Evolutionary conservation across 30 jellyfish, hydroid and myxozoan genomes (phyloP).

Genomic region (Pelagia noctiluca): DNA sequence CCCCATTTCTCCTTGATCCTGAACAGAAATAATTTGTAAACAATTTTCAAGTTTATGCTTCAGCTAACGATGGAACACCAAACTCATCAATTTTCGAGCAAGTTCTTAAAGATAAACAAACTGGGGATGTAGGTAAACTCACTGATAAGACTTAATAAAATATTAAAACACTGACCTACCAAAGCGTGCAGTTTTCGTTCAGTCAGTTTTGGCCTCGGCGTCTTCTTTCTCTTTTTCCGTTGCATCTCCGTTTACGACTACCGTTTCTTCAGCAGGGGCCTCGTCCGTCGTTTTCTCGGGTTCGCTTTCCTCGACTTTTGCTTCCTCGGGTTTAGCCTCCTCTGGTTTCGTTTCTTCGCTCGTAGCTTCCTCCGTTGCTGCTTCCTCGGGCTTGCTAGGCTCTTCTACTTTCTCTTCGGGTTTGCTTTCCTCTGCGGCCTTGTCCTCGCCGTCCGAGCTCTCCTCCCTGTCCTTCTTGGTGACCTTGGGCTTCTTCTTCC

Average conservation of each 20-base stretch:
- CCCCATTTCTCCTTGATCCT: too few relatives aligned
- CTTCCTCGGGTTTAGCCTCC: conserved; percentile 42
- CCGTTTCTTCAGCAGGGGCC: conserved; percentile 56
- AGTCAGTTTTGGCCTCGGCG: conserved; percentile 55
- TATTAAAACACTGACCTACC: background rate
- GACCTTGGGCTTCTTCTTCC: conserved; percentile 77
- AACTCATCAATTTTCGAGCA: background rate
- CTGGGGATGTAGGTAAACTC: background rate
- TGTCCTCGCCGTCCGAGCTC: conserved; percentile 41
- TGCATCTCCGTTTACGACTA: conserved; percentile 79
- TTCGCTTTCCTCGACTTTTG: conserved; percentile 40
- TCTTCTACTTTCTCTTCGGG: conserved; percentile 14
- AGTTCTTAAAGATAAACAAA: background rate
- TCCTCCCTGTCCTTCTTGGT: conserved; percentile 70
- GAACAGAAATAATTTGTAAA: too few relatives aligned
- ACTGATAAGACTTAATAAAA: background rate
- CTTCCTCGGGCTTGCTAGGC: conserved; percentile 4
- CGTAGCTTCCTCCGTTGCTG: background rate
- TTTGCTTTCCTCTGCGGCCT: conserved; percentile 59
- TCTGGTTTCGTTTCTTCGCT: conserved; percentile 34
- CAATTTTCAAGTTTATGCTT: too few relatives aligned
- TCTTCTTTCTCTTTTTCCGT: conserved; percentile 69
- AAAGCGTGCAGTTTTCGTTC: background rate
- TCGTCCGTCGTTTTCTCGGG: conserved; percentile 52
- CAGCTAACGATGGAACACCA: background rate